Percentiles rank a stretch among this genome's conserved stretches.
Conservation (phyloP, 2,888 invertebrate species). For the Rotaria sp. region DNA sequence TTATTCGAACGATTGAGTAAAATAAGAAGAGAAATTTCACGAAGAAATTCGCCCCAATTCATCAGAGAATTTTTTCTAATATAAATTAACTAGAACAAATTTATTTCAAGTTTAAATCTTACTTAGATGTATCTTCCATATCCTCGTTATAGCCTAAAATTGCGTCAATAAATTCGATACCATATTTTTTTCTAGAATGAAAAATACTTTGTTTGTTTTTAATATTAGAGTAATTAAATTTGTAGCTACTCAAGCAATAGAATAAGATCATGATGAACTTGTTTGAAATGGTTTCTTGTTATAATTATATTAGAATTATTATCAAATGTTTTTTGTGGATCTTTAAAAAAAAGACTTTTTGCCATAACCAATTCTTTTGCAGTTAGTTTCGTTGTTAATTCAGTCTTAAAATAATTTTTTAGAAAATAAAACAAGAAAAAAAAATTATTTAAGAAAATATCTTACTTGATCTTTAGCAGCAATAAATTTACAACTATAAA, state of each 20-base stretch:
- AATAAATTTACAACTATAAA: background rate
- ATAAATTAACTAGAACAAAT: background rate
- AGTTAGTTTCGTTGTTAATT: slow-evolving; percentile 5
- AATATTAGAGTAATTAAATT: too few species aligned
- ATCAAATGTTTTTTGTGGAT: background rate
- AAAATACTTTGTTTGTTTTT: background rate
- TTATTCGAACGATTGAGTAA: background rate
- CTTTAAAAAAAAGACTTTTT: background rate
- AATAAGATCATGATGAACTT: background rate
- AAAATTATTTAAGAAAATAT: too few species aligned
- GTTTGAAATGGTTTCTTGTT: background rate
- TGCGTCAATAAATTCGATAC: background rate
- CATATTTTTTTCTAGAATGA: background rate
- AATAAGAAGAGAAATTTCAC: background rate
- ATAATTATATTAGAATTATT: background rate
- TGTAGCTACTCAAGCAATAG: background rate
- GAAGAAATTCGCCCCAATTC: background rate
- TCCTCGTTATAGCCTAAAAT: background rate
- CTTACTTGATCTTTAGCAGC: background rate
- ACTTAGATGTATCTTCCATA: background rate
- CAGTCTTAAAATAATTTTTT: background rate
- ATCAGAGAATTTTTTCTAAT: background rate
- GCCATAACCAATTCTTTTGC: background rate
- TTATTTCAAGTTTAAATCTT: background rate
- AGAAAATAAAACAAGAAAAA: too few species aligned